A percentile compares a stretch with the other conserved stretches of the same genome.
Evolutionary conservation across 2,888 invertebrate genomes (phyloP).

Genomic region (Troides oblongomaculatus): DNA sequence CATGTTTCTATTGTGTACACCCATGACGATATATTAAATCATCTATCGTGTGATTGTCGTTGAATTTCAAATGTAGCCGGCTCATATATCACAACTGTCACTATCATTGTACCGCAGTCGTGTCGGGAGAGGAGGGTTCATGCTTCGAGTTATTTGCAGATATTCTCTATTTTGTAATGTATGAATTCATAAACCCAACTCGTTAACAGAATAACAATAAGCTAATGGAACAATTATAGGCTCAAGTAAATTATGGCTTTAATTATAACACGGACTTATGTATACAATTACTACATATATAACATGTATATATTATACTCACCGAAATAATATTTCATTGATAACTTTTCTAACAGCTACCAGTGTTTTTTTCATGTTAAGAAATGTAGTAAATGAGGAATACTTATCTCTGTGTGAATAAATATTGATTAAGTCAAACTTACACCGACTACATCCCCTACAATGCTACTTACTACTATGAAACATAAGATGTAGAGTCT

Average conservation of each 20-base stretch:
- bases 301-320: too few relatives aligned
- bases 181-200: conserved; percentile 6
- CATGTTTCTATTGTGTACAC: not conserved
- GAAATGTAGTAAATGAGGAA: too few relatives aligned
- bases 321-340: too few relatives aligned
- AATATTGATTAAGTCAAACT: too few relatives aligned
- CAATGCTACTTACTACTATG: too few relatives aligned
- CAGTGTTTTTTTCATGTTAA: too few relatives aligned
- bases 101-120: conserved; percentile 26
- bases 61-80: conserved; percentile 21
- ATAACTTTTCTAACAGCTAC: too few relatives aligned
- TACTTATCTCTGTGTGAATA: too few relatives aligned
- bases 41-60: conserved; percentile 16
- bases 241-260: not conserved
- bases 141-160: conserved; percentile 23
- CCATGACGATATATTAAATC: conserved; percentile 3
- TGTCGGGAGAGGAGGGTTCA: conserved; percentile 17
- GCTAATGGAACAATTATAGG: not conserved
- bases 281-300: too few relatives aligned
- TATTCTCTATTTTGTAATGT: conserved; percentile 24
- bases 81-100: conserved; percentile 26
- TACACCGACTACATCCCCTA: too few relatives aligned
- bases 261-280: too few relatives aligned
- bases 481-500: too few relatives aligned
- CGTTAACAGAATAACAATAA: conserved; percentile 12